Evolutionary conservation across 2,797 vertebrate genomes (phyloP), one percentile per base, ranked within the genome.

Genomic region (Thalassophryne amazonica): DNA sequence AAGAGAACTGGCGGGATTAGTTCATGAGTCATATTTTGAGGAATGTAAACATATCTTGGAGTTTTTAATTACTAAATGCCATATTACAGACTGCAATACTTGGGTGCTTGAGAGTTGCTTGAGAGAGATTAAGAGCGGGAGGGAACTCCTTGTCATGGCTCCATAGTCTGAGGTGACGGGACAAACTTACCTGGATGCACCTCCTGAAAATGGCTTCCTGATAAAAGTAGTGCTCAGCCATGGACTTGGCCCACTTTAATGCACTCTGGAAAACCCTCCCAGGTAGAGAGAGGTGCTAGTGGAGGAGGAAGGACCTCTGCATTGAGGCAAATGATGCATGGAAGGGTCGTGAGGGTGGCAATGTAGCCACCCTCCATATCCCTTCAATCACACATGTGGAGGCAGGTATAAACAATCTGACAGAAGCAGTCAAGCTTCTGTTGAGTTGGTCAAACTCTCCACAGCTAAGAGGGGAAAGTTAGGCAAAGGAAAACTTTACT

Each of bases 231-330:
- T 71, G 76, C 67, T 79, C 76, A 76, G 77, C 74, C 45, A 31
- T 12, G 36, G 74, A 85, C 75, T 81, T 90, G 90, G 84, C 90
- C 88, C 84, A 91, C 83, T 92, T 91, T 89, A 86, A 54, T 65
- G 78, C 58, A 77, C 42, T 76, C 61, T 48, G 86, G 81, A 83
- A 86, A 88, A 80, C 81, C 84, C 85, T 87, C 70, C 71, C 53
- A 78, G 89, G 85, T 69, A 57, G 74, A 71, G 68, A 60, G 52
- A 75, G 20, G 30, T 16, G 58, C 56, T 28, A 36, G 63, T 0
- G 15, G 29, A 28, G 53, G 17, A 55, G 59, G 49, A 34, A 50
- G 41, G 40, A 17, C 37, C 49, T 37, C 24, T 21, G 58, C 45
- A 51, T 53, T 45, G 45, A 43, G 50, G 33, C n/a, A n/a, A n/a